These are phyloP conservation scores for Artibeus lituratus DNA, from an alignment of 2,797 vertebrate genomes.

Conservation along the genomic window DNA sequence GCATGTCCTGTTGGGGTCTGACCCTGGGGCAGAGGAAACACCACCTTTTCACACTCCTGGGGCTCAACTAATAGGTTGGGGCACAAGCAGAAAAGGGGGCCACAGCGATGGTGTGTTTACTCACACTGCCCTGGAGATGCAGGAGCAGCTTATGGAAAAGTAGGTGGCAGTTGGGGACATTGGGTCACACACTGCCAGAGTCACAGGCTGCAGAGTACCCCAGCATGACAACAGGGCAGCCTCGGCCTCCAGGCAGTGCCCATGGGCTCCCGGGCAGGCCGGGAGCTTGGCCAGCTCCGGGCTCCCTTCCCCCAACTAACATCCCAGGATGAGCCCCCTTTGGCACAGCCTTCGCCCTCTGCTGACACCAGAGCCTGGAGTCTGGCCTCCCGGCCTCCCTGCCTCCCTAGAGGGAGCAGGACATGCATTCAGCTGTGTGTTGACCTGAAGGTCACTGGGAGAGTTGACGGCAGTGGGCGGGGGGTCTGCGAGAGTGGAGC, in stretches of 20 bases:
- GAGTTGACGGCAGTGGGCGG: slow-evolving; percentile 74
- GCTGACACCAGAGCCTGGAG: background rate
- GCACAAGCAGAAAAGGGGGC: background rate
- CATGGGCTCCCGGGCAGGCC: background rate
- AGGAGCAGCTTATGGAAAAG: slow-evolving; percentile 88
- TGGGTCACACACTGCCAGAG: slow-evolving; percentile 81
- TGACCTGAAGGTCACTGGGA: slow-evolving; percentile 88
- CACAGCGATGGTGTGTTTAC: slow-evolving; percentile 76
- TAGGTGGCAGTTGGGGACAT: slow-evolving; percentile 87
- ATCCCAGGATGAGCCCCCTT: background rate
- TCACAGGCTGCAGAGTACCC: slow-evolving; percentile 81
- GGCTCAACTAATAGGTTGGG: background rate
- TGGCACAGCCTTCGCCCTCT: background rate
- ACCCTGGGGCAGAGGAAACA: background rate
- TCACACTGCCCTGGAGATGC: slow-evolving; percentile 88
- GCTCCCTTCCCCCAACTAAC: too few species aligned
- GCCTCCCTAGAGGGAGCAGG: background rate
- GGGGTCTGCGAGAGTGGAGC: background rate
- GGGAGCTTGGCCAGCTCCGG: background rate
- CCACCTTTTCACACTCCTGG: background rate
- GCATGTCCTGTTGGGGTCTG: background rate
- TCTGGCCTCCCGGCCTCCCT: background rate
- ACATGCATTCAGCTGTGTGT: slow-evolving; percentile 87
- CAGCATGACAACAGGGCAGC: background rate
- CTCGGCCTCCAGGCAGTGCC: background rate